A percentile compares a stretch with the other conserved stretches of the same genome.
Evolutionary conservation across 2,888 invertebrate genomes (phyloP).

Genomic region (Cheilosia variabilis): DNA sequence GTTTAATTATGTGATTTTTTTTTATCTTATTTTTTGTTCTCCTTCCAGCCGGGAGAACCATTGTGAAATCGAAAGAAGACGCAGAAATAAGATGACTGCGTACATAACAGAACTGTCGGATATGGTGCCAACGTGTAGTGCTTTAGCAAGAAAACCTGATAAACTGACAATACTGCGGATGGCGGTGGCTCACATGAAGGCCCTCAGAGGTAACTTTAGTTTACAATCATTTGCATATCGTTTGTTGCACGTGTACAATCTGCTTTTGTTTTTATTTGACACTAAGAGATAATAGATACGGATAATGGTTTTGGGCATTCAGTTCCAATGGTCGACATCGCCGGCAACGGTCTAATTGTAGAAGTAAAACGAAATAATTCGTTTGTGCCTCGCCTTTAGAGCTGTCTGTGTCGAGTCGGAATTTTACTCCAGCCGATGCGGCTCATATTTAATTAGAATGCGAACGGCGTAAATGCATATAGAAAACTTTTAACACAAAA

Average conservation of each 20-base stretch:
- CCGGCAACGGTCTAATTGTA: conserved; percentile 8
- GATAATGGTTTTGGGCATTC: conserved; percentile 25
- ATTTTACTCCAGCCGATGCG: conserved; percentile 45
- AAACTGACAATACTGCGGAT: conserved; percentile 99
- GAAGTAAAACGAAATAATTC: conserved; percentile 35
- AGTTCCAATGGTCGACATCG: conserved; percentile 4
- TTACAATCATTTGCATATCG: conserved; percentile 45
- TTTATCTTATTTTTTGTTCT: conserved; percentile 75
- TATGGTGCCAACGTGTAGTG: conserved; percentile 99
- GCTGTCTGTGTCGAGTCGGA: conserved; percentile 32
- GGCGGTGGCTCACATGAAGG: conserved; percentile 99
- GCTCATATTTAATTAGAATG: conserved; percentile 56
- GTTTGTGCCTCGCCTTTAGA: conserved; percentile 21
- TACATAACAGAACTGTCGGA: conserved; percentile 99
- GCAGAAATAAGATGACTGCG: conserved; percentile 99
- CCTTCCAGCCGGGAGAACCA: conserved; percentile 96
- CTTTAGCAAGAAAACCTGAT: conserved; percentile 98
- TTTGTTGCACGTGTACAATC: conserved; percentile 29
- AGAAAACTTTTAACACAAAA: conserved; percentile 50
- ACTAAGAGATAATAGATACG: conserved; percentile 2
- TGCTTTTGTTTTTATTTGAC: conserved; percentile 1
- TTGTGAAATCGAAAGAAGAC: conserved; percentile 98
- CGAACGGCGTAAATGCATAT: conserved; percentile 55
- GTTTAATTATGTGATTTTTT: conserved; percentile 26
- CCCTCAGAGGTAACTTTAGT: conserved; percentile 90